Conservation (phyloP, 2,113 vertebrate genomes). For the Neodontobutis hainanensis region DNA sequence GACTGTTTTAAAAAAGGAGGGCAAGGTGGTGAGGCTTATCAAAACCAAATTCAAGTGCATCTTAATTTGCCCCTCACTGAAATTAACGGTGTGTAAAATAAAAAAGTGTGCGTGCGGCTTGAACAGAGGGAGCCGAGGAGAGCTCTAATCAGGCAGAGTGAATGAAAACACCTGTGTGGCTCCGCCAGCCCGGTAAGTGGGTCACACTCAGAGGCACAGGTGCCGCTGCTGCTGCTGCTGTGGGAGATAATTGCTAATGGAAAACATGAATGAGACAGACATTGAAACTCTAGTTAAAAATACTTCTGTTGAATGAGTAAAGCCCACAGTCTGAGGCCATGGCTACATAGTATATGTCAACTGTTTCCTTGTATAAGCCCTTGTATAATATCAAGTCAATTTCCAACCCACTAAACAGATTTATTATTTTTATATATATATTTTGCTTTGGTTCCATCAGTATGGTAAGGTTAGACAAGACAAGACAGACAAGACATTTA, state of each 20-base stretch:
- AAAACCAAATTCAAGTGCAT: slow-evolving; percentile 2
- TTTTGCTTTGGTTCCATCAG: too few species aligned
- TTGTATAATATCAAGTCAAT: too few species aligned
- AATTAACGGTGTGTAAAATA: slow-evolving; percentile 3
- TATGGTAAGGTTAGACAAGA: too few species aligned
- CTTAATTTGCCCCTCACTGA: not conserved
- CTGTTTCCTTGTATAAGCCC: too few species aligned
- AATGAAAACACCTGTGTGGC: slow-evolving; percentile 30
- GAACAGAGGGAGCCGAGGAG: not conserved
- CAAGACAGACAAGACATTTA: too few species aligned
- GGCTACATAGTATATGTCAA: not conserved
- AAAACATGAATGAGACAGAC: slow-evolving; percentile 2
- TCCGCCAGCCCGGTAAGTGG: slow-evolving; percentile 32
- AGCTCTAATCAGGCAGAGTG: slow-evolving; percentile 36
- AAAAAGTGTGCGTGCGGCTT: not conserved
- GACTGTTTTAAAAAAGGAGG: not conserved
- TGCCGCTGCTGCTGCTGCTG: slow-evolving; percentile 11
- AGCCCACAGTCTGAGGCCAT: not conserved
- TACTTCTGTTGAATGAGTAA: slow-evolving; percentile 7
- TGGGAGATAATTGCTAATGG: slow-evolving; percentile 10
- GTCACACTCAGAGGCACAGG: slow-evolving; percentile 18
- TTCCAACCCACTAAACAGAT: too few species aligned
- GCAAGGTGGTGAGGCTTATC: not conserved
- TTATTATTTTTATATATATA: too few species aligned
- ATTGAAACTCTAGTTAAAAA: not conserved